Evolutionary conservation across 2,888 invertebrate species (phyloP), one percentile per base, ranked within the genome.

Genomic region (Micoletzkya japonica): DNA sequence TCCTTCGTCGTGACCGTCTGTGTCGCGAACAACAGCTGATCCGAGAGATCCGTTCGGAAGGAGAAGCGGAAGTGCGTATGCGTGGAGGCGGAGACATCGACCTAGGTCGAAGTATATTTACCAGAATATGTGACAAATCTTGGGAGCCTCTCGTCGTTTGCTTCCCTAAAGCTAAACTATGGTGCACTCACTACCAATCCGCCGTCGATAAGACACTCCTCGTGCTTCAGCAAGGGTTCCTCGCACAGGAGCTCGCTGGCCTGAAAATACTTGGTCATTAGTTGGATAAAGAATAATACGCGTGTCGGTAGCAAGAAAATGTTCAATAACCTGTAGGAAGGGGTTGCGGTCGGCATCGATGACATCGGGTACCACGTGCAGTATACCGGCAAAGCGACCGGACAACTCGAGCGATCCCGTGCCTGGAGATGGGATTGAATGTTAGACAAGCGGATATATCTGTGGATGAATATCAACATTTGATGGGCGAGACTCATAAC

Each of bases 121-220:
- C 24, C 4, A 10, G 20, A 4, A 67, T 58, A 7, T 28, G 58
- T 17, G 67, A 60, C 37, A 67, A 26, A 28, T 57, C 20, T 34
- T 2, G 14, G 14, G 2, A 10, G 30, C n/a, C 20, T n/a, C 20
- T 32, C 3, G 20, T n/a, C 54, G 2, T 54, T 28, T 17, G n/a
- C 28, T 54, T 2, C 14, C 14, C 2, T 24, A 54, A 14, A 32
- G 30, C 4, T 30, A 26, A 36, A 1, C 4, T n/a, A 60, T 63
- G 6, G 0, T 37, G 37, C 66, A 66, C 68, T 30, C 32, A 68
- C 68, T 58, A 26, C 44, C 58, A 68, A 57, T 26, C 68, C 68
- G 24, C 68, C 68, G 49, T 68, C 58, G 58, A 68, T 58, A 1
- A 68, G 58, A 28, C 68, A 68, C 54, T 54, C 64, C 24, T 66